Percentiles rank a stretch among this genome's conserved stretches.
These are phyloP conservation scores for Orientallactaga sibirica DNA, from an alignment of 2,797 vertebrate genomes.

Conservation along the genomic window DNA sequence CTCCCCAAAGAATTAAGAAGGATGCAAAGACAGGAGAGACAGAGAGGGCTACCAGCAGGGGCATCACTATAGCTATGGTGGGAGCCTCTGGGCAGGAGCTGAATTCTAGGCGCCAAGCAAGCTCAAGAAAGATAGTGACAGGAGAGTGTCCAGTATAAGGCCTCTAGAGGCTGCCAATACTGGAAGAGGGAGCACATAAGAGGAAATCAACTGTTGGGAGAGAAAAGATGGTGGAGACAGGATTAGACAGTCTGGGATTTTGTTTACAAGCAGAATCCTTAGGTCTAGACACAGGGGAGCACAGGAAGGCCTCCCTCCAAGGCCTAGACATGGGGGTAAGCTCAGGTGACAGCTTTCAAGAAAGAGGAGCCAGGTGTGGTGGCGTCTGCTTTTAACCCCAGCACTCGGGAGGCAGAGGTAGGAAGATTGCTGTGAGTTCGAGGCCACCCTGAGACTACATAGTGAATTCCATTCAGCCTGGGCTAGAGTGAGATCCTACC, in stretches of 20 bases:
- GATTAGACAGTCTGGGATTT: background rate
- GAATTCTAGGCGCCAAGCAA: background rate
- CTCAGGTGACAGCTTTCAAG: background rate
- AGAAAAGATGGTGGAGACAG: fast-evolving
- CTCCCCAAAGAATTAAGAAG: background rate
- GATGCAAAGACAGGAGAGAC: fast-evolving
- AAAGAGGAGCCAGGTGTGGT: background rate
- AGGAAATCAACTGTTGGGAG: fast-evolving
- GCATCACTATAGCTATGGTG: background rate
- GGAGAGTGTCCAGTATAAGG: background rate
- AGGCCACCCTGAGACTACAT: no score
- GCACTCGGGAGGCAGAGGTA: no score
- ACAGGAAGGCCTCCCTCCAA: background rate
- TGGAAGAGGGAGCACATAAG: background rate
- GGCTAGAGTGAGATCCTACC: no score
- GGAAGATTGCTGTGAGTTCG: no score
- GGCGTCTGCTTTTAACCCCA: no score
- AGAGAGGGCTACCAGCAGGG: background rate
- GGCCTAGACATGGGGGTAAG: background rate
- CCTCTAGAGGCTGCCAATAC: background rate
- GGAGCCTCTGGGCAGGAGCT: background rate
- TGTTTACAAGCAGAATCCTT: fast-evolving
- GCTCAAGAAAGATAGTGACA: background rate
- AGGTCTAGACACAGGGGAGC: no score
- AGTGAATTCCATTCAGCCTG: no score